Percentiles rank a stretch among this genome's conserved stretches.
These are phyloP conservation scores for Kryptopterus vitreolus DNA, from an alignment of 2,797 vertebrate species.

Conservation along the genomic window DNA sequence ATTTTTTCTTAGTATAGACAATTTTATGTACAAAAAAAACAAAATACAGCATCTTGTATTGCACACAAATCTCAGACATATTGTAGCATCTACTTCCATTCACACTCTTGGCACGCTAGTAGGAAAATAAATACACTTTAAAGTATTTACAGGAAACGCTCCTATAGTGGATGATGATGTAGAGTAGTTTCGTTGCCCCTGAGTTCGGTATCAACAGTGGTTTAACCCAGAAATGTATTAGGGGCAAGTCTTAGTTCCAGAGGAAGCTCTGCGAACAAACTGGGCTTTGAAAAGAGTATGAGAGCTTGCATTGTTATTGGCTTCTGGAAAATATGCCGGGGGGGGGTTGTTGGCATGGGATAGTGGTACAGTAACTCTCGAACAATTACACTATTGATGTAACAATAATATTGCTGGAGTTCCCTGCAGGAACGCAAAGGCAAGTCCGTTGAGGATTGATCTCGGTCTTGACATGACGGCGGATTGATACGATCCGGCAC, in stretches of 20 bases:
- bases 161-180: not conserved
- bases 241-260: not conserved
- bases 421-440: not conserved
- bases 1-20: conserved; percentile 19
- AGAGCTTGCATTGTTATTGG: not conserved
- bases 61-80: not conserved
- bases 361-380: not conserved
- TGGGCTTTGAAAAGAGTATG: too few relatives aligned
- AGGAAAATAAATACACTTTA: conserved; percentile 38
- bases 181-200: not conserved
- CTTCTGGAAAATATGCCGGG: not conserved
- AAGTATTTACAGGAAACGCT: not conserved
- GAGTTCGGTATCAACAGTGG: not conserved
- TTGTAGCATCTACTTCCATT: not conserved
- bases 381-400: not conserved
- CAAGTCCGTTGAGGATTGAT: not conserved
- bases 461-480: not conserved
- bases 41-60: not conserved
- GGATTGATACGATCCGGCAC: not conserved
- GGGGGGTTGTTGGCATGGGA: not conserved
- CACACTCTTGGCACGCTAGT: conserved; percentile 6
- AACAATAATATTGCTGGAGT: not conserved
- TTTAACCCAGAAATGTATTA: not conserved
- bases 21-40: not conserved
- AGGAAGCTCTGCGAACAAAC: too few relatives aligned